A percentile compares a stretch with the other conserved stretches of the same genome.
Conservation (phyloP, 2,113 vertebrate species). For the Danio rerio region GRCz12tu NC_133191.1:3507501-3508000, state of each 20-base stretch:
- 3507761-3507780: slow-evolving; percentile 30
- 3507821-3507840: slow-evolving; percentile 16
- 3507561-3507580: not conserved
- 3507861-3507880: too few relatives aligned
- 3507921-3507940: too few relatives aligned
- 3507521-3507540: not conserved
- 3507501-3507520: too few relatives aligned
- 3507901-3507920: too few relatives aligned
- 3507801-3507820: slow-evolving; percentile 19
- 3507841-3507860: slow-evolving; percentile 54
- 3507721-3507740: slow-evolving; percentile 27
- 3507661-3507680: slow-evolving; percentile 72
- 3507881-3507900: too few relatives aligned
- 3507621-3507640: slow-evolving; percentile 71
- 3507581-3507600: not conserved
- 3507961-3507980: too few relatives aligned
- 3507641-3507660: slow-evolving; percentile 70
- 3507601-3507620: slow-evolving; percentile 73
- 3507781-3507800: slow-evolving; percentile 8
- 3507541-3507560: not conserved
- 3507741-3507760: slow-evolving; percentile 32
- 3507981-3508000: too few relatives aligned
- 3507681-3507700: slow-evolving; percentile 70
- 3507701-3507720: slow-evolving; percentile 21
- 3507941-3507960: too few relatives aligned